Conservation (phyloP, 2,113 vertebrate species). For the Eptesicus fuscus region DNA sequence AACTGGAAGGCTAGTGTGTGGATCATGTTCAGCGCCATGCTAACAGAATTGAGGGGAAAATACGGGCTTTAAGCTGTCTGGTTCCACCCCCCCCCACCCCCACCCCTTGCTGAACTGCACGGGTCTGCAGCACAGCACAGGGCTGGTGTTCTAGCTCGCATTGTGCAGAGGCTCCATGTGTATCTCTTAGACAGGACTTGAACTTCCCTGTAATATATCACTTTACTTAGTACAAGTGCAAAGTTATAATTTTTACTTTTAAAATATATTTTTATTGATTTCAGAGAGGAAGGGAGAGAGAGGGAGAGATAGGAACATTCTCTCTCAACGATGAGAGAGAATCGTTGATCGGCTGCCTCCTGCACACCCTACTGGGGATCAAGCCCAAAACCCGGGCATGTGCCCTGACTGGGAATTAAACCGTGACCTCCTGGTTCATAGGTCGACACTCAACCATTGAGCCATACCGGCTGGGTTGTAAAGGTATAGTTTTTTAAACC, state of each 20-base stretch:
- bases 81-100: background rate
- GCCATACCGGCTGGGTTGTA: background rate
- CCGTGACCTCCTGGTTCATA: too few relatives aligned
- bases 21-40: background rate
- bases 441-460: too few relatives aligned
- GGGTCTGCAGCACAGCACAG: background rate
- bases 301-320: too few relatives aligned
- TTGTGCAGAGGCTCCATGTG: background rate
- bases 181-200: background rate
- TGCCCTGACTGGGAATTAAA: too few relatives aligned
- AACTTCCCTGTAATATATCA: background rate
- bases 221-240: background rate
- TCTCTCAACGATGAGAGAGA: too few relatives aligned
- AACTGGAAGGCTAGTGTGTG: background rate
- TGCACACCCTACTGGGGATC: too few relatives aligned
- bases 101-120: background rate
- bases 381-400: too few relatives aligned
- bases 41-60: background rate
- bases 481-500: background rate
- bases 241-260: background rate
- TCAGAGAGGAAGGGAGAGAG: too few relatives aligned
- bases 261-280: too few relatives aligned
- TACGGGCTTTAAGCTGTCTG: background rate
- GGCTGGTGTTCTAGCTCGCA: accelerated
- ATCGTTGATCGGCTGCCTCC: too few relatives aligned